A percentile compares a stretch with the other conserved stretches of the same genome.
Evolutionary conservation across 2,888 invertebrate genomes (phyloP).

Genomic region (Melangyna quadrimaculata): DNA sequence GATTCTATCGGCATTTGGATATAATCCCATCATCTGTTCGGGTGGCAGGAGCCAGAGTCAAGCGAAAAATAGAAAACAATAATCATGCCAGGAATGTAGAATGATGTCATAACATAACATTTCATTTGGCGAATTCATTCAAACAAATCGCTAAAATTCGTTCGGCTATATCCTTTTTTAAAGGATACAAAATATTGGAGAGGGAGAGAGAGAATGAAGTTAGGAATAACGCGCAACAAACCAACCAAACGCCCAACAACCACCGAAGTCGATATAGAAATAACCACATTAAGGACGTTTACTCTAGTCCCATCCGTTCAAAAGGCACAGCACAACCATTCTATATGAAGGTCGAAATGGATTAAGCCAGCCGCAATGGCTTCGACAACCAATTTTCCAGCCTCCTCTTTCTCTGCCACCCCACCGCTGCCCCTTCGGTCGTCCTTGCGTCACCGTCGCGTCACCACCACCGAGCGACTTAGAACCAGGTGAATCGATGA

Average conservation of each 20-base stretch:
- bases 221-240: not conserved
- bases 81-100: conserved; percentile 65
- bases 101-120: conserved; percentile 71
- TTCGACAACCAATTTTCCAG: conserved; percentile 46
- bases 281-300: conserved; percentile 58
- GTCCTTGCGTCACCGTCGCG: not conserved
- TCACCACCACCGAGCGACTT: not conserved
- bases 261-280: conserved; percentile 57
- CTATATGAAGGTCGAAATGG: conserved; percentile 51
- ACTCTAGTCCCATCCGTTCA: conserved; percentile 34
- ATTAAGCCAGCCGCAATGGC: conserved; percentile 50
- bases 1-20: conserved; percentile 53
- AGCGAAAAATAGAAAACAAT: conserved; percentile 63
- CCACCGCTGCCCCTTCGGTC: not conserved
- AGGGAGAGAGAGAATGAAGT: not conserved
- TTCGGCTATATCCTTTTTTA: conserved; percentile 34
- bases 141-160: conserved; percentile 67
- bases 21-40: conserved; percentile 45
- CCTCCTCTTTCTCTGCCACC: not conserved
- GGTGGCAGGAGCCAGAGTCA: not conserved
- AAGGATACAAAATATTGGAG: conserved; percentile 3
- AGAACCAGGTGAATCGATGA: conserved; percentile 67
- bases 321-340: conserved; percentile 17
- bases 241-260: conserved; percentile 1
- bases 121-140: conserved; percentile 68